Conservation (phyloP, 2,113 vertebrate genomes). For the Setophaga petechia region DNA sequence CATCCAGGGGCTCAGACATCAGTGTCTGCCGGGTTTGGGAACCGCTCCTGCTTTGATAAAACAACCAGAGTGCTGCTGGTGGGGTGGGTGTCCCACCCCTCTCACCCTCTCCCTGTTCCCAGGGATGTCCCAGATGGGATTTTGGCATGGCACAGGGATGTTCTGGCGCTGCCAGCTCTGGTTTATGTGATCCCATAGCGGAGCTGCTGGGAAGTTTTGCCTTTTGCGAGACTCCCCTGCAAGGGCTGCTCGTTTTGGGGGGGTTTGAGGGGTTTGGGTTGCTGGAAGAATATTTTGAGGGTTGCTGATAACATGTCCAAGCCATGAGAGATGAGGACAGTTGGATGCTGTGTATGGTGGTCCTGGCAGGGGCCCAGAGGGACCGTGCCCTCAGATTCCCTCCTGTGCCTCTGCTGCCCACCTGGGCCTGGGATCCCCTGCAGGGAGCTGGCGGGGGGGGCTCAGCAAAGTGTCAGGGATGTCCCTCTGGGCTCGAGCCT, state of each 20-base stretch:
- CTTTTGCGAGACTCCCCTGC: not conserved
- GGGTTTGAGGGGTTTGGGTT: not conserved
- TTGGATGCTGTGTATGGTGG: rapidly evolving
- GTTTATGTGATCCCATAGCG: rapidly evolving
- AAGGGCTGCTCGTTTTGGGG: not conserved
- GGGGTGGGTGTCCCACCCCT: not conserved
- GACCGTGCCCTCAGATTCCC: not conserved
- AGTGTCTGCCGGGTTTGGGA: not conserved
- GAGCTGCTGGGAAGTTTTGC: not conserved
- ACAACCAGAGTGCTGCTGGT: not conserved
- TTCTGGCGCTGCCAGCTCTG: not conserved
- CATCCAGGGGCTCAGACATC: not conserved
- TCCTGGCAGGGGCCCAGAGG: not conserved
- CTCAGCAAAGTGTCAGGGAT: not conserved
- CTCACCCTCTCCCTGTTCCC: not conserved
- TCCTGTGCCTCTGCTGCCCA: not conserved
- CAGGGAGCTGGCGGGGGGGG: not conserved
- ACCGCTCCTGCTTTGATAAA: rapidly evolving
- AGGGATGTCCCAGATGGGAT: not conserved
- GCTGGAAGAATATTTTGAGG: rapidly evolving
- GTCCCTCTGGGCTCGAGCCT: rapidly evolving
- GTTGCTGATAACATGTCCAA: not conserved
- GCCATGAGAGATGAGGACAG: not conserved
- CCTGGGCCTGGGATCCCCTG: not conserved
- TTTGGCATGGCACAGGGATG: not conserved